Evolutionary conservation across 1,140 invertebrate genomes (phyloP).

Genomic region (Leptinotarsa undecemlineata): DNA sequence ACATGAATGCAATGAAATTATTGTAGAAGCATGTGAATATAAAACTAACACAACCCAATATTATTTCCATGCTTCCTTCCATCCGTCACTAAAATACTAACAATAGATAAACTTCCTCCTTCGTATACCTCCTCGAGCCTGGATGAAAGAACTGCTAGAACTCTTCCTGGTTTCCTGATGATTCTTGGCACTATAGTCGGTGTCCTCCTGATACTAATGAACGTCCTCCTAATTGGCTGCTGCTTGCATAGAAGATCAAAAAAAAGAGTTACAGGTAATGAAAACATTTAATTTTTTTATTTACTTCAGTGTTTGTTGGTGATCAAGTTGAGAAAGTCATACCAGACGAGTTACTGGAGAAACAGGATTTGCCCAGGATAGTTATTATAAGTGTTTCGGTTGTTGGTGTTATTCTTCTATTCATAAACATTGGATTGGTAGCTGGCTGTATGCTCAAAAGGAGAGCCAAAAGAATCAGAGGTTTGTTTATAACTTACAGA

Average conservation of each 20-base stretch:
- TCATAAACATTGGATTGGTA: slow-evolving; percentile 81
- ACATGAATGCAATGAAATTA: no score
- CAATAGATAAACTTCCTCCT: slow-evolving; percentile 56
- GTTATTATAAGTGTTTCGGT: slow-evolving; percentile 82
- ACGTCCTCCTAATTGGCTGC: slow-evolving; percentile 84
- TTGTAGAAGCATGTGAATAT: no score
- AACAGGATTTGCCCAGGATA: slow-evolving; percentile 72
- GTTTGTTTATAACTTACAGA: slow-evolving; percentile 56
- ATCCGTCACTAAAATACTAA: slow-evolving; percentile 42
- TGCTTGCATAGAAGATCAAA: slow-evolving; percentile 79
- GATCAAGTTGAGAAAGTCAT: slow-evolving; percentile 59
- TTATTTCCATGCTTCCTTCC: slow-evolving; percentile 31
- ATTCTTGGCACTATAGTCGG: slow-evolving; percentile 74
- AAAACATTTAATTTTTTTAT: slow-evolving; percentile 54
- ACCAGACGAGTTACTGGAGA: slow-evolving; percentile 68
- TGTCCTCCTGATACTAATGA: slow-evolving; percentile 73
- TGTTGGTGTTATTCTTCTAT: slow-evolving; percentile 74
- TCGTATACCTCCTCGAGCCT: slow-evolving; percentile 55
- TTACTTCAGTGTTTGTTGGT: slow-evolving; percentile 59
- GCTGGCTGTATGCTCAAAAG: slow-evolving; percentile 82
- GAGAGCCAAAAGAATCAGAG: slow-evolving; percentile 68
- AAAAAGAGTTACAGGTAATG: slow-evolving; percentile 70
- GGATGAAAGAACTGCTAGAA: slow-evolving; percentile 53
- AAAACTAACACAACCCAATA: background rate
- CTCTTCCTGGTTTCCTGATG: slow-evolving; percentile 69